Percentiles rank a stretch among this genome's conserved stretches.
Conservation (phyloP, 2,888 invertebrate genomes). For the Melanophora roralis region DNA sequence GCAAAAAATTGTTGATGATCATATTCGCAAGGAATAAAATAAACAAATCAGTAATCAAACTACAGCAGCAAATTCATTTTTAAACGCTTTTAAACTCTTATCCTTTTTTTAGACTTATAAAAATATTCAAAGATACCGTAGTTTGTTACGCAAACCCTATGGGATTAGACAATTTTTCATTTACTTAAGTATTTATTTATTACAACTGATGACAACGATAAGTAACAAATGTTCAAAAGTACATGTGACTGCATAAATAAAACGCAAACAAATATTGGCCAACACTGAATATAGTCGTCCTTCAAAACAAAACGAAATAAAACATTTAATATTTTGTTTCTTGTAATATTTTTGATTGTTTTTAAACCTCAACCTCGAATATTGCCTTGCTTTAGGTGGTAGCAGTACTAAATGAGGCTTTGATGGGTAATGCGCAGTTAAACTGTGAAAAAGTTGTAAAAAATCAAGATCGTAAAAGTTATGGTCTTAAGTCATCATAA, state of each 20-base stretch:
- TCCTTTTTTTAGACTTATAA: no score
- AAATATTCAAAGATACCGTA: no score
- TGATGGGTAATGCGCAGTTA: slow-evolving; percentile 41
- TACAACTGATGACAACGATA: slow-evolving; percentile 39
- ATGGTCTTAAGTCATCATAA: slow-evolving; percentile 49
- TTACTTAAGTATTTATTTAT: slow-evolving; percentile 45
- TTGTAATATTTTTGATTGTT: not conserved
- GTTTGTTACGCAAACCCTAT: slow-evolving; percentile 5
- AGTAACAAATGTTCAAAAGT: slow-evolving; percentile 8
- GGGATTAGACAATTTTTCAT: not conserved
- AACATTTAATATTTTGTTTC: not conserved
- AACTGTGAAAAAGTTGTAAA: slow-evolving; percentile 54
- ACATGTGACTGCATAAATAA: not conserved
- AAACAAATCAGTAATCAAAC: no score
- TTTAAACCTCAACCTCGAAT: not conserved
- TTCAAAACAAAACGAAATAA: not conserved
- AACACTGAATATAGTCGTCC: not conserved
- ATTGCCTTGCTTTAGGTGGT: slow-evolving; percentile 27
- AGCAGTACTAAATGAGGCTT: slow-evolving; percentile 7
- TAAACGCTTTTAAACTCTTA: no score
- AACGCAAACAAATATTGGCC: slow-evolving; percentile 11
- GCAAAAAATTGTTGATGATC: no score
- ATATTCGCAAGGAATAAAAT: no score
- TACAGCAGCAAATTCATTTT: no score
- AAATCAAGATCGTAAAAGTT: slow-evolving; percentile 54